Evolutionary conservation across 2,797 vertebrate species (phyloP).

Genomic region (Benthosema pterotum): DNA sequence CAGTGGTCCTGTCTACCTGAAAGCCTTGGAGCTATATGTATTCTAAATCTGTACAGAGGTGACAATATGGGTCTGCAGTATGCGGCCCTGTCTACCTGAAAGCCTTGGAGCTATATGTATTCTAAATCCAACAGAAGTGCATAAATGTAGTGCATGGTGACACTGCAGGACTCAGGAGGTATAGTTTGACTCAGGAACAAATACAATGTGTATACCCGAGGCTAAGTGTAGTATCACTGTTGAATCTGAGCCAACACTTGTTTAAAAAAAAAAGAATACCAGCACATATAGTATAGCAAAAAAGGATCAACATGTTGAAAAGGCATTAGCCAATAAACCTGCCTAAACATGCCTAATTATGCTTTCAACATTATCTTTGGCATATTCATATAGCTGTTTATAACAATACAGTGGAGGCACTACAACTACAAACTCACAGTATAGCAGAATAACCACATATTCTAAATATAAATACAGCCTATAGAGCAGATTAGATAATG

Average conservation of each 20-base stretch:
- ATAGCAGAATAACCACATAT: no score
- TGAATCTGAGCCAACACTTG: no score
- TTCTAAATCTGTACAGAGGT: slow-evolving; percentile 57
- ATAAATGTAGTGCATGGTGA: slow-evolving; percentile 59
- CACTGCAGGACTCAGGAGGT: slow-evolving; percentile 34
- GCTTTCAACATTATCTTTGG: neutral
- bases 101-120: slow-evolving; percentile 49
- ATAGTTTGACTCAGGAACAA: slow-evolving; percentile 14
- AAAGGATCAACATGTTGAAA: neutral
- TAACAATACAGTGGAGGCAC: slow-evolving; percentile 9
- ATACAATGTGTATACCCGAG: slow-evolving; percentile 3
- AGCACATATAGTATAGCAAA: neutral
- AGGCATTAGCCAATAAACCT: neutral
- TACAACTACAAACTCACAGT: neutral
- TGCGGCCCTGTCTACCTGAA: slow-evolving; percentile 46
- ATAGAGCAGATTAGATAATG: neutral
- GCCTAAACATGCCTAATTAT: neutral
- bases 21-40: slow-evolving; percentile 50
- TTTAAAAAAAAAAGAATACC: no score
- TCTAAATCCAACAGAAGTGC: slow-evolving; percentile 58
- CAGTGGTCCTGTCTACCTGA: slow-evolving; percentile 47
- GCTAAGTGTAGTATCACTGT: neutral
- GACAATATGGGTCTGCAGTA: slow-evolving; percentile 43
- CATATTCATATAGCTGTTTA: neutral
- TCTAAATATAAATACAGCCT: neutral